Percentiles rank a stretch among this genome's conserved stretches.
phyloP scores from a whole-genome alignment of 2,113 vertebrate species.

The Sterna hirundo region DNA sequence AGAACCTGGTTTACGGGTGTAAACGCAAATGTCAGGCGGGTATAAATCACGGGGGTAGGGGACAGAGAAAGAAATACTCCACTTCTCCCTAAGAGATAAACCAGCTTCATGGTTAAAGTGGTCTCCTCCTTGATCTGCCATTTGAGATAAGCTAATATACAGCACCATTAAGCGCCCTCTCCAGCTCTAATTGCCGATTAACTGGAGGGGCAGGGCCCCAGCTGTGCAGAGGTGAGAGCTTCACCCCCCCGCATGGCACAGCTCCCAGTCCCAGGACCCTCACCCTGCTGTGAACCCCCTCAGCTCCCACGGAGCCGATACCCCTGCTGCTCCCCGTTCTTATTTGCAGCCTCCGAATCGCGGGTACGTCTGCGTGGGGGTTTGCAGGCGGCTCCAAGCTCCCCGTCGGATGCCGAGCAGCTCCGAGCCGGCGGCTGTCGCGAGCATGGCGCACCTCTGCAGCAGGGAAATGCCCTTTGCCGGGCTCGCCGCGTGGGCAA shows the following conservation, averaged over 20 bases:
- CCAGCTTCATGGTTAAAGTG: not conserved
- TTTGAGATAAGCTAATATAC: not conserved
- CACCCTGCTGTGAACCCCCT: not conserved
- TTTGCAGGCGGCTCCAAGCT: not conserved
- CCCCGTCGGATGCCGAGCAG: accelerated
- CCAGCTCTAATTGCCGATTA: not conserved
- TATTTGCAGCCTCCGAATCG: accelerated
- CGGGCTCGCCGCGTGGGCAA: accelerated
- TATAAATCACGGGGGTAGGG: constrained; percentile 1
- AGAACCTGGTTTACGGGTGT: not conserved
- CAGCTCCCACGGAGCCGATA: accelerated
- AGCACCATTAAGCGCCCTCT: not conserved
- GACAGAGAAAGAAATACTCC: not conserved
- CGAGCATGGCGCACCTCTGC: not conserved
- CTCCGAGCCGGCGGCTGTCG: not conserved
- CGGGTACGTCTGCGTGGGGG: accelerated
- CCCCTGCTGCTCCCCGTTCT: not conserved
- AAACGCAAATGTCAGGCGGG: not conserved
- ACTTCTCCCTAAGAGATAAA: not conserved
- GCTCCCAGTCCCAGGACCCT: not conserved
- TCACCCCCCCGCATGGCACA: not conserved
- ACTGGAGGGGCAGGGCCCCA: not conserved
- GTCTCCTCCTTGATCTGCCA: not conserved
- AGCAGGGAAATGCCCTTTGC: not conserved
- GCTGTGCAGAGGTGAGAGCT: not conserved